Evolutionary conservation across 2,888 invertebrate species (phyloP).

Genomic region (Lasioglossum vierecki): DNA sequence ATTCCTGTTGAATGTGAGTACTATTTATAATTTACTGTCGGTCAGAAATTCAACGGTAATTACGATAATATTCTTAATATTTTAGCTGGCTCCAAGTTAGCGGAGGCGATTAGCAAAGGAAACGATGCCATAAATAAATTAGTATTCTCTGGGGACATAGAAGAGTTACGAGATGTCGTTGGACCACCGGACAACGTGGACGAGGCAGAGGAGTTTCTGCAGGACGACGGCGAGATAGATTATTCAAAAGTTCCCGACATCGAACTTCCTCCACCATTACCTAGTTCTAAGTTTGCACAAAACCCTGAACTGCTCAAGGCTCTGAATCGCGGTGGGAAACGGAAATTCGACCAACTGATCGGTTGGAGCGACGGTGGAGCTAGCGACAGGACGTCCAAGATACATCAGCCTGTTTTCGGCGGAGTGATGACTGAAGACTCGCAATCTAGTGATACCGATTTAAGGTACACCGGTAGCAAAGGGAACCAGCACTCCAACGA

Average conservation of each 20-base stretch:
- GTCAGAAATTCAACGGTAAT: neutral
- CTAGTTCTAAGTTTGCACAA: slow-evolving; percentile 83
- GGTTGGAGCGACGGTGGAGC: slow-evolving; percentile 80
- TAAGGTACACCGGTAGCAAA: slow-evolving; percentile 72
- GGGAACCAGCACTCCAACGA: slow-evolving; percentile 57
- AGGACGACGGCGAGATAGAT: slow-evolving; percentile 85
- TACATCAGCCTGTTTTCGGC: slow-evolving; percentile 80
- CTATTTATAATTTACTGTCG: neutral
- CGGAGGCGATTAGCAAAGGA: slow-evolving; percentile 91
- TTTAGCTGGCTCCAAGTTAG: slow-evolving; percentile 90
- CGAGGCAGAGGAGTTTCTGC: slow-evolving; percentile 83
- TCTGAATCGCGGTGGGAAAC: slow-evolving; percentile 80
- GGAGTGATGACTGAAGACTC: slow-evolving; percentile 77
- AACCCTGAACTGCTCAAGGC: slow-evolving; percentile 81
- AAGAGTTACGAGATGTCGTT: slow-evolving; percentile 91
- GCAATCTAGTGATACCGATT: slow-evolving; percentile 77
- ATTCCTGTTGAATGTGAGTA: slow-evolving; percentile 89
- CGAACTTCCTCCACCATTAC: slow-evolving; percentile 82
- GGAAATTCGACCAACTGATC: slow-evolving; percentile 82
- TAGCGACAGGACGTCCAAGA: slow-evolving; percentile 74
- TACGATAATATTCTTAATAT: slow-evolving; percentile 28
- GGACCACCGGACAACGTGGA: slow-evolving; percentile 88
- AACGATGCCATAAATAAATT: slow-evolving; percentile 91
- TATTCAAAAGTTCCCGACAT: slow-evolving; percentile 81
- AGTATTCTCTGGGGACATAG: slow-evolving; percentile 92